Percentiles rank a stretch among this genome's conserved stretches.
phyloP scores from a whole-genome alignment of 1,140 invertebrate genomes.

The Drosophila yakuba region DNA sequence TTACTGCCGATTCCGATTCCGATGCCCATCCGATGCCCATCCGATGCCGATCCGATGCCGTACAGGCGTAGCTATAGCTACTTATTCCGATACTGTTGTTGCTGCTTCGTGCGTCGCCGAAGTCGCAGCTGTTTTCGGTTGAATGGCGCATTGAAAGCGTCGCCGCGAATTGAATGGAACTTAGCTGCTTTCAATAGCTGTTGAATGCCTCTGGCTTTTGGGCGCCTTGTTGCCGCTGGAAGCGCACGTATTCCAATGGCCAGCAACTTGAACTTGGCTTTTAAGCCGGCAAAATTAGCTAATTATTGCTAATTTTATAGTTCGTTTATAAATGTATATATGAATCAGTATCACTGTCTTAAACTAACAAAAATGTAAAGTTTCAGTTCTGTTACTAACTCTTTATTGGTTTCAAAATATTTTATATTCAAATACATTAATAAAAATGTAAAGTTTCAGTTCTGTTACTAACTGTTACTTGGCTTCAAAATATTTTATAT shows the following conservation, averaged over 20 bases:
- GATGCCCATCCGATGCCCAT: constrained; percentile 10
- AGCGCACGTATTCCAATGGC: constrained; percentile 33
- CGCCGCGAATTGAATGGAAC: constrained; percentile 39
- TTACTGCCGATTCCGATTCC: constrained; percentile 25
- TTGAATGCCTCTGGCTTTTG: constrained; percentile 47
- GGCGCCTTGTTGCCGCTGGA: constrained; percentile 8
- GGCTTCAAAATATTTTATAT: too few relatives aligned
- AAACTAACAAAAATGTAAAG: too few relatives aligned
- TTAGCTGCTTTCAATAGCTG: constrained; percentile 65
- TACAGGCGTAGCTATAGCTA: background rate
- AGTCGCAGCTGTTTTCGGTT: constrained; percentile 66
- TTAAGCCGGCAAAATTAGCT: background rate
- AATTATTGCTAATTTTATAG: too few relatives aligned
- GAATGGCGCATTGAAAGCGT: constrained; percentile 60
- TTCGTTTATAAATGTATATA: background rate
- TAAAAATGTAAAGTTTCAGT: too few relatives aligned
- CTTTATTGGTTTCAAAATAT: too few relatives aligned
- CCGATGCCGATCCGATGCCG: constrained; percentile 4
- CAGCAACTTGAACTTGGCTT: constrained; percentile 53
- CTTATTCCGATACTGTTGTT: constrained; percentile 17
- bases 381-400: too few relatives aligned
- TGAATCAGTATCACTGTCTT: too few relatives aligned
- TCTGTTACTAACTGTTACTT: too few relatives aligned
- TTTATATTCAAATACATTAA: too few relatives aligned
- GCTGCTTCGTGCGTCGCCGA: constrained; percentile 20